phyloP scores from a whole-genome alignment of 2,113 vertebrate species.

The Nibea albiflora region DNA sequence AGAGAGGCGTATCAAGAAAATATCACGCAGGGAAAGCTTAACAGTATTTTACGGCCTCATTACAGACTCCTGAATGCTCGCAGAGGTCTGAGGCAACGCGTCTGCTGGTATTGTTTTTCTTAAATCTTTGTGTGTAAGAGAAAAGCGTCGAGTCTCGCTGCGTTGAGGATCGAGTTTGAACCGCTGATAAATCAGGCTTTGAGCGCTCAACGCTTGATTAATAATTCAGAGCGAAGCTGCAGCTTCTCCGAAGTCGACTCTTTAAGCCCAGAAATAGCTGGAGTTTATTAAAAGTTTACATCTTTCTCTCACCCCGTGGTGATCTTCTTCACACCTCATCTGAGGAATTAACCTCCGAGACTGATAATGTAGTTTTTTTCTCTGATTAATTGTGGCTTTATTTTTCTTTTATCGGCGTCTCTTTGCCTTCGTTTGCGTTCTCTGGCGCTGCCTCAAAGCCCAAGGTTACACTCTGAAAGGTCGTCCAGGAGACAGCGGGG shows the following conservation, averaged over 20 bases:
- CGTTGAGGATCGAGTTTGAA: not conserved
- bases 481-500: constrained; percentile 47
- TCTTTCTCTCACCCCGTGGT: not conserved
- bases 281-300: constrained; percentile 19
- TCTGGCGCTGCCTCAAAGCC: not conserved
- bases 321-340: not conserved
- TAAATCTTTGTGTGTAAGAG: too few relatives aligned
- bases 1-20: constrained; percentile 19
- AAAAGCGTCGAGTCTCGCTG: not conserved
- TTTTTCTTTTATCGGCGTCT: not conserved
- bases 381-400: not conserved
- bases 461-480: constrained; percentile 53
- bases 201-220: constrained; percentile 4
- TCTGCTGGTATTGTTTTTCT: not conserved
- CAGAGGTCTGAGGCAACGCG: constrained; percentile 1
- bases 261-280: constrained; percentile 17
- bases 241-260: constrained; percentile 1
- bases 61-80: not conserved
- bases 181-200: not conserved
- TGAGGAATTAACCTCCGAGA: constrained; percentile 2
- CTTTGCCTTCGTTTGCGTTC: constrained; percentile 1
- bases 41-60: not conserved
- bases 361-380: not conserved
- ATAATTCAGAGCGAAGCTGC: constrained; percentile 35
- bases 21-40: constrained; percentile 2